Percentiles rank a stretch among this genome's conserved stretches.
Evolutionary conservation across 2,113 vertebrate genomes (phyloP).

Genomic region (Bubo scandiacus): DNA sequence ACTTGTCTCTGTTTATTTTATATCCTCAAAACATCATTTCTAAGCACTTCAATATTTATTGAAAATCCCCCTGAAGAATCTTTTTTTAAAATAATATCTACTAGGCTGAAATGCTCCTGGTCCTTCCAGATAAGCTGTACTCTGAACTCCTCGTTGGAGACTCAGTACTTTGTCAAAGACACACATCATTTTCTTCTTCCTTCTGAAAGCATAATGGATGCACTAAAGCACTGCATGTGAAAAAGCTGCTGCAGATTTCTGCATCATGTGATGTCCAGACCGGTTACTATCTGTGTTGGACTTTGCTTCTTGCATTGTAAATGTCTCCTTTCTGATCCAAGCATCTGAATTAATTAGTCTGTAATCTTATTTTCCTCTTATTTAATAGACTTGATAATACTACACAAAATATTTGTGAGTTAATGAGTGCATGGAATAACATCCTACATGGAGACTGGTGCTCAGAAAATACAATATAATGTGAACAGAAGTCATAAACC

Average conservation of each 20-base stretch:
- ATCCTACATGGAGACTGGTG: neutral
- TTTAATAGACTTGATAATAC: neutral
- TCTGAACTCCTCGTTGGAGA: neutral
- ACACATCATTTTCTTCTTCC: neutral
- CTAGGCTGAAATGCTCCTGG: neutral
- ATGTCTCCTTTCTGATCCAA: neutral
- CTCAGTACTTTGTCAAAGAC: neutral
- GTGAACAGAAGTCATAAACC: neutral
- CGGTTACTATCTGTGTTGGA: neutral
- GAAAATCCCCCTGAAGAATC: neutral
- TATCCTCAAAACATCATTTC: neutral
- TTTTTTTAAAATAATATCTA: neutral
- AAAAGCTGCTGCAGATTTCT: neutral
- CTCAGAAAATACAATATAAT: neutral
- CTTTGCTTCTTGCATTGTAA: neutral
- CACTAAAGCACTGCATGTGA: neutral
- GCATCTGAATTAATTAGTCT: neutral
- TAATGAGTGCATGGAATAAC: neutral
- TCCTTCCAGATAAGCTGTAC: neutral
- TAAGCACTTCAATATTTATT: neutral
- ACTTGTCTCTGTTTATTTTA: neutral
- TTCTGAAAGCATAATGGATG: neutral
- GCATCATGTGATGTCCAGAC: neutral
- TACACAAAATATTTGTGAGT: neutral
- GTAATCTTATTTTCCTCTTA: neutral